Conservation (phyloP, 2,113 vertebrate species). For the Cyprinodon variegatus region DNA sequence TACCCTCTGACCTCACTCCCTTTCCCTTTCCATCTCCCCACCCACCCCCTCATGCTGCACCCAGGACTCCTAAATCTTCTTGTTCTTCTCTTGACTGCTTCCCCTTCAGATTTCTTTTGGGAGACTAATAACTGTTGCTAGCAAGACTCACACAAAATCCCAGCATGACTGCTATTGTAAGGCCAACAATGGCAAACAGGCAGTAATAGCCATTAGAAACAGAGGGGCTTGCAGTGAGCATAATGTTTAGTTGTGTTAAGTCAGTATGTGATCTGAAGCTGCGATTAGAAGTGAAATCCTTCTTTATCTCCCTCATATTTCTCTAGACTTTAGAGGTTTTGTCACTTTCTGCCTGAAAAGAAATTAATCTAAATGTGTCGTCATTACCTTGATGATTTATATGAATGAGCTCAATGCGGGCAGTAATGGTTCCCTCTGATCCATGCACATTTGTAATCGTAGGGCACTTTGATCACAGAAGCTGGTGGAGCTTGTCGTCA, state of each 20-base stretch:
- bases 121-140: constrained; percentile 79
- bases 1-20: constrained; percentile 72
- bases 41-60: constrained; percentile 12
- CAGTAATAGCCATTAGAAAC: constrained; percentile 76
- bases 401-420: constrained; percentile 30
- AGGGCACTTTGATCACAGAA: constrained; percentile 65
- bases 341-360: background rate
- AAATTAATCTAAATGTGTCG: constrained; percentile 1
- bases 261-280: constrained; percentile 44
- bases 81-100: constrained; percentile 74
- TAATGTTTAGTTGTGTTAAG: constrained; percentile 60
- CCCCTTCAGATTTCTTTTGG: constrained; percentile 68
- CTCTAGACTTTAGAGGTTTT: background rate
- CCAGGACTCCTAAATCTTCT: constrained; percentile 75
- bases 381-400: constrained; percentile 31
- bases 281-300: constrained; percentile 27
- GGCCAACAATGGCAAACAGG: constrained; percentile 72
- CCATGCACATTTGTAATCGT: constrained; percentile 60
- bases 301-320: constrained; percentile 13
- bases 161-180: constrained; percentile 79
- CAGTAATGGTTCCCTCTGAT: constrained; percentile 31
- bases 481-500: constrained; percentile 69
- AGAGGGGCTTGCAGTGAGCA: constrained; percentile 62
- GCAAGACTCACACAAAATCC: constrained; percentile 75
- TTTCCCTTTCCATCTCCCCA: constrained; percentile 44